phyloP scores from a whole-genome alignment of 35 echinoderm and acorn worm genomes.

The Apostichopus parvimensis region DNA sequence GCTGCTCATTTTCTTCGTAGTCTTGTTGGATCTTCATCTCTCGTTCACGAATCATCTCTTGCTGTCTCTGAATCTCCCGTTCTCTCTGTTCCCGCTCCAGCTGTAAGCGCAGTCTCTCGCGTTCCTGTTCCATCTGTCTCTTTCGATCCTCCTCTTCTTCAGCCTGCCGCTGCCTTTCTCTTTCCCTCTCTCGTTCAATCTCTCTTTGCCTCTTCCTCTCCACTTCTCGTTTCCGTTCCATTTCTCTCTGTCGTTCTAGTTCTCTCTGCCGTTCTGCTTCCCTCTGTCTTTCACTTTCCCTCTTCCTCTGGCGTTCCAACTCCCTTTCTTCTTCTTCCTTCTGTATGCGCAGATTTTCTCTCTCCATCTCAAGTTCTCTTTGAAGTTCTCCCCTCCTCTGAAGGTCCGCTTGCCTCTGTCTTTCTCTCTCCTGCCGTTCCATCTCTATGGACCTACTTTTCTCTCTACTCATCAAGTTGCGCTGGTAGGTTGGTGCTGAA shows the following conservation, averaged over 20 bases:
- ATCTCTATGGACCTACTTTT: slow-evolving; percentile 16
- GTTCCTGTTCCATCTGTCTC: slow-evolving; percentile 14
- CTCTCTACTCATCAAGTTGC: background rate
- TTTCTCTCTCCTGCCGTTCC: slow-evolving; percentile 23
- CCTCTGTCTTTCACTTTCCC: background rate
- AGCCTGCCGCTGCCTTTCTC: background rate
- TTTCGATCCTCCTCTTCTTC: slow-evolving; percentile 1
- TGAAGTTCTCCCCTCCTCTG: slow-evolving; percentile 26
- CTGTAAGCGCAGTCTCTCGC: background rate
- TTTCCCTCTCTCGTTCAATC: background rate
- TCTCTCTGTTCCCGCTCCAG: slow-evolving; percentile 10
- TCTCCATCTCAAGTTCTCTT: slow-evolving; percentile 30
- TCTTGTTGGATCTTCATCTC: slow-evolving; percentile 19
- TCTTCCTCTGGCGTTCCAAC: background rate
- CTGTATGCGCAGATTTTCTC: slow-evolving; percentile 27
- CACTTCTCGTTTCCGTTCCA: background rate
- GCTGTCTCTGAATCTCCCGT: slow-evolving; percentile 11
- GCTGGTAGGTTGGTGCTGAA: background rate
- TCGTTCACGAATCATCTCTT: background rate
- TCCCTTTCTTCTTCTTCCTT: slow-evolving; percentile 31
- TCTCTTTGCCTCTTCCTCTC: slow-evolving; percentile 2
- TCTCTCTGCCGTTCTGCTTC: slow-evolving; percentile 6
- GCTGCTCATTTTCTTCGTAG: background rate
- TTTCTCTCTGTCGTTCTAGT: background rate
- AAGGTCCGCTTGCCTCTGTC: background rate